Conservation (phyloP, 2,113 vertebrate species). For the Orcinus orca region DNA sequence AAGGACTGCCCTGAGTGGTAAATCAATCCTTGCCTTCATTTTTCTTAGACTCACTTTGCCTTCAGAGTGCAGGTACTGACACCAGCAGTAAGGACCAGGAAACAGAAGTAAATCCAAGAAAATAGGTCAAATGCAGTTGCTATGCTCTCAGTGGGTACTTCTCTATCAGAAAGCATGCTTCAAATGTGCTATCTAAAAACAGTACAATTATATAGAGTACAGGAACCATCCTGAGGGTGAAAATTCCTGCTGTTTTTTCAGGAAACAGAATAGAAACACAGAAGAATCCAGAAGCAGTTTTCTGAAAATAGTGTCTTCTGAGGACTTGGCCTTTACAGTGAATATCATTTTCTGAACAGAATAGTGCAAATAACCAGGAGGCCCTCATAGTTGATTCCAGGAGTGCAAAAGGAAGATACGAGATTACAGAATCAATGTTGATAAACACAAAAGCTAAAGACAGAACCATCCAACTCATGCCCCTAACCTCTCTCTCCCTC, state of each 20-base stretch:
- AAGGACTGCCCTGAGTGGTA: neutral
- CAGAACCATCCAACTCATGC: neutral
- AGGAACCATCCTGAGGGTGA: neutral
- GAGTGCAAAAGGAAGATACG: neutral
- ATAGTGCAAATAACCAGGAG: neutral
- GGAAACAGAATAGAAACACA: neutral
- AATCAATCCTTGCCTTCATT: conserved; percentile 8
- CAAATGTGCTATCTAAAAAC: neutral
- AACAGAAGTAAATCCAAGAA: neutral
- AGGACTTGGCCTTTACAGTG: neutral
- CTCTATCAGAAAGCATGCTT: neutral
- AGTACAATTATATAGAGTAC: neutral
- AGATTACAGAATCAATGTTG: neutral
- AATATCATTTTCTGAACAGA: neutral
- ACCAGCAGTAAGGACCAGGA: neutral
- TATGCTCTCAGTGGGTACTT: neutral
- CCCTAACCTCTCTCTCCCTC: neutral
- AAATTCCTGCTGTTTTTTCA: neutral
- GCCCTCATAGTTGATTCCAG: neutral
- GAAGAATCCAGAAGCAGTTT: neutral
- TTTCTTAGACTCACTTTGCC: neutral
- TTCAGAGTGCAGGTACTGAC: neutral
- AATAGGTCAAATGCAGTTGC: conserved; percentile 1
- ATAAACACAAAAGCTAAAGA: neutral
- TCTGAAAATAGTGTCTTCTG: conserved; percentile 7